phyloP scores from a whole-genome alignment of 1,140 invertebrate species.

The Melitaea cinxia region DNA sequence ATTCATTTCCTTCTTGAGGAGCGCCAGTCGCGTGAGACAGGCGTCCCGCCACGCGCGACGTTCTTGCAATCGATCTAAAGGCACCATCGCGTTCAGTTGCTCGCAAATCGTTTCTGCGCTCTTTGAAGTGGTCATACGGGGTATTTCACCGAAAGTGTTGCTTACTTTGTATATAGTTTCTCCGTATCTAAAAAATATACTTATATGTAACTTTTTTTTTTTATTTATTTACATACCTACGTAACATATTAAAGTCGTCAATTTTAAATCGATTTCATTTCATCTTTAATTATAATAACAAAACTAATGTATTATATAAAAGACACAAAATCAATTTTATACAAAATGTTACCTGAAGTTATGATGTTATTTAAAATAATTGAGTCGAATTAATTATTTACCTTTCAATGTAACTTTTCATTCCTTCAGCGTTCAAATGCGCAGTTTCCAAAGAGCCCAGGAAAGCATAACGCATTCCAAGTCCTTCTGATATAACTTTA shows the following conservation, averaged over 20 bases:
- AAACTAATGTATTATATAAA: too few relatives aligned
- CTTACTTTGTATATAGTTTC: conserved; percentile 91
- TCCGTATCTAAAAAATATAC: conserved; percentile 83
- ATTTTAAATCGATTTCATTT: too few relatives aligned
- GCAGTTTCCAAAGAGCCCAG: conserved; percentile 96
- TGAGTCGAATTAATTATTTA: conserved; percentile 36
- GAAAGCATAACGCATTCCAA: conserved; percentile 97
- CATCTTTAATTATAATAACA: too few relatives aligned
- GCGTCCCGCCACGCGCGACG: conserved; percentile 92
- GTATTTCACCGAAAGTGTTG: conserved; percentile 88
- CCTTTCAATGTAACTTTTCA: conserved; percentile 81
- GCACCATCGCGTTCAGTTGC: conserved; percentile 88
- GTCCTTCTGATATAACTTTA: conserved; percentile 95
- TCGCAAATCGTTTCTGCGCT: conserved; percentile 84
- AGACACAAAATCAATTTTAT: too few relatives aligned
- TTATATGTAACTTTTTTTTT: background rate
- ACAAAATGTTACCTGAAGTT: too few relatives aligned
- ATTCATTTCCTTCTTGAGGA: conserved; percentile 89
- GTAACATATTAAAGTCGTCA: too few relatives aligned
- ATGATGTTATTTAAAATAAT: too few relatives aligned
- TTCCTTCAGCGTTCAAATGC: conserved; percentile 97
- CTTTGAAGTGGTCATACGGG: conserved; percentile 86
- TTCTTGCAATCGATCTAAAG: conserved; percentile 88
- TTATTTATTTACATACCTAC: conserved; percentile 49
- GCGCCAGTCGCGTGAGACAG: conserved; percentile 90